phyloP scores from a whole-genome alignment of 2,888 invertebrate species.

The Amphipoea oculea region DNA sequence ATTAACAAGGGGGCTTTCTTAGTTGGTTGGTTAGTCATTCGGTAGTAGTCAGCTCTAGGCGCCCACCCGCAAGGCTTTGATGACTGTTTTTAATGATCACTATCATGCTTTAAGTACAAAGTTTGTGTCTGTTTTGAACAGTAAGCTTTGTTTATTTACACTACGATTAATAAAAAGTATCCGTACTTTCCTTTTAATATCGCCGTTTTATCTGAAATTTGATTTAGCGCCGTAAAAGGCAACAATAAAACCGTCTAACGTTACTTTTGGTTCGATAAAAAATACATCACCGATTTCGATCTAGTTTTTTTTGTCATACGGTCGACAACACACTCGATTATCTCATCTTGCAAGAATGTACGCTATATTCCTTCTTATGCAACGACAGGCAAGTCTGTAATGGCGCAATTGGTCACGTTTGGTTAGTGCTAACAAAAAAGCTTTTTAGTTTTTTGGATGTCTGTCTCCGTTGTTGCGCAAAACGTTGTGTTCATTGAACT shows the following conservation, averaged over 20 bases:
- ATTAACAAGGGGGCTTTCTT: constrained; percentile 63
- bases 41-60: constrained; percentile 56
- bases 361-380: constrained; percentile 55
- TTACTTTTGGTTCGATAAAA: constrained; percentile 66
- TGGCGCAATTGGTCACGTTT: constrained; percentile 44
- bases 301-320: constrained; percentile 61
- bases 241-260: constrained; percentile 57
- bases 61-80: constrained; percentile 77
- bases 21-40: constrained; percentile 69
- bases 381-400: constrained; percentile 43
- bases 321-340: constrained; percentile 48
- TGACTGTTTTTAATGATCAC: constrained; percentile 77
- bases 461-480: constrained; percentile 67
- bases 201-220: constrained; percentile 54
- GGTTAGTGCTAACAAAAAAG: constrained; percentile 52
- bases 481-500: constrained; percentile 76
- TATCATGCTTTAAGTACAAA: constrained; percentile 66
- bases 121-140: constrained; percentile 64
- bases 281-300: constrained; percentile 68
- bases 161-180: constrained; percentile 45
- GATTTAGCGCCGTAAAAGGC: constrained; percentile 30
- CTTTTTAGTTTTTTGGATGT: constrained; percentile 63
- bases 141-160: constrained; percentile 63
- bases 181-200: constrained; percentile 44
- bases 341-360: constrained; percentile 51